Conservation (phyloP, 2,797 vertebrate species). For the Balearica regulorum region DNA sequence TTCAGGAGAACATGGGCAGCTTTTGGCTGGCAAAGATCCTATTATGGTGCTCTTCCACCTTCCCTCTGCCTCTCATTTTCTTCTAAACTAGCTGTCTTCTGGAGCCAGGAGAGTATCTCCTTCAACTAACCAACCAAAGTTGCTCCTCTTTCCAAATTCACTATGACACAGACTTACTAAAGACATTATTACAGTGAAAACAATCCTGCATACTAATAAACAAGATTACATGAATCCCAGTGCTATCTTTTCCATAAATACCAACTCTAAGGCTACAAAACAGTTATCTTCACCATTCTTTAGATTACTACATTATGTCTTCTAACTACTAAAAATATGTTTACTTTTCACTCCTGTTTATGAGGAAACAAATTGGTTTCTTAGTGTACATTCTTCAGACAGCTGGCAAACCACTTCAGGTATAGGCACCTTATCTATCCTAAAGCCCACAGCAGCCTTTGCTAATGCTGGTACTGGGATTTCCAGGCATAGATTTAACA, state of each 20-base stretch:
- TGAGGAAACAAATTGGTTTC: background rate
- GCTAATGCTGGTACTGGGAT: background rate
- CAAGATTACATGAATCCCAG: background rate
- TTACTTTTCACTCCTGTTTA: background rate
- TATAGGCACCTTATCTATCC: no score
- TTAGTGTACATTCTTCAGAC: background rate
- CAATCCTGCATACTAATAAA: conserved; percentile 30
- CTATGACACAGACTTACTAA: conserved; percentile 10
- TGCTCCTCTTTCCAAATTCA: conserved; percentile 7
- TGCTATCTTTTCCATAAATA: background rate
- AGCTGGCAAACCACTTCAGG: background rate
- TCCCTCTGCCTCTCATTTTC: conserved; percentile 43
- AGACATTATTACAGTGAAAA: conserved; percentile 41
- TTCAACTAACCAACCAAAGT: background rate
- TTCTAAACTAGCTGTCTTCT: conserved; percentile 57
- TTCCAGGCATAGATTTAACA: background rate
- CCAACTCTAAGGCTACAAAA: background rate
- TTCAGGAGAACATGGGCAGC: conserved; percentile 51
- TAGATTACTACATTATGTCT: background rate
- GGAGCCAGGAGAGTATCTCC: conserved; percentile 31
- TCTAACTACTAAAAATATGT: background rate
- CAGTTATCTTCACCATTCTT: background rate
- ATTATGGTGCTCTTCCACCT: conserved; percentile 58
- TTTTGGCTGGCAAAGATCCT: conserved; percentile 47
- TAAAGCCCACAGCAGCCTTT: background rate